Evolutionary conservation across 2,113 vertebrate genomes (phyloP).

Genomic region (Tiliqua scincoides): DNA sequence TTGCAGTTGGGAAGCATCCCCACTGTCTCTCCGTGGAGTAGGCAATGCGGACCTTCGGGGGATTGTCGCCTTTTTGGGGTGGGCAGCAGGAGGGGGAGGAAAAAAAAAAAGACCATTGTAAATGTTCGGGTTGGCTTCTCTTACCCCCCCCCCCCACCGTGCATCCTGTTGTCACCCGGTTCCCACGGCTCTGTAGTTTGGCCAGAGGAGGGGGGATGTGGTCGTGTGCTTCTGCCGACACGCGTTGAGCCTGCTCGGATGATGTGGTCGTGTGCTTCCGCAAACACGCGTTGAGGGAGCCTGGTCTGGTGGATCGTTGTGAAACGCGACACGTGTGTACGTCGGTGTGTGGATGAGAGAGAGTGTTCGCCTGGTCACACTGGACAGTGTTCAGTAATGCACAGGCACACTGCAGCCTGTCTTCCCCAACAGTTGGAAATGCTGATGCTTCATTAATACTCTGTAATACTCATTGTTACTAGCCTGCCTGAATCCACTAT

Average conservation of each 20-base stretch:
- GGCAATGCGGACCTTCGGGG: slow-evolving; percentile 57
- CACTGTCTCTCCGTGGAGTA: slow-evolving; percentile 21
- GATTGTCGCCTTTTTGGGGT: background rate
- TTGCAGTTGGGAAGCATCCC: background rate
- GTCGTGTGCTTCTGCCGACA: background rate
- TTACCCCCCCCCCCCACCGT: background rate
- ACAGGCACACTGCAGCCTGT: slow-evolving; percentile 53
- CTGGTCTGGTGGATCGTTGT: background rate
- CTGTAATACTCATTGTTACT: background rate
- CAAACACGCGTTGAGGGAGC: background rate
- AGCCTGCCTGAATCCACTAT: background rate
- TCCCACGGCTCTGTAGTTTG: slow-evolving; percentile 28
- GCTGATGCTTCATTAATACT: background rate
- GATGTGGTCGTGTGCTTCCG: too few relatives aligned
- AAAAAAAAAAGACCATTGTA: background rate
- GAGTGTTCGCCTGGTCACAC: background rate
- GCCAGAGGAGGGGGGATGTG: slow-evolving; percentile 10
- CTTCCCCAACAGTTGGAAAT: slow-evolving; percentile 34
- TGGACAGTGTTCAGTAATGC: slow-evolving; percentile 22
- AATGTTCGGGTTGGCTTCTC: too few relatives aligned
- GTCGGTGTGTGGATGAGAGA: background rate
- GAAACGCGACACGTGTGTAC: background rate
- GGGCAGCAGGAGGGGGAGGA: background rate
- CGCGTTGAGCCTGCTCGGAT: background rate
- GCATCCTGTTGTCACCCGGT: slow-evolving; percentile 30